These are phyloP conservation scores for Nomada fucata DNA, from an alignment of 2,888 invertebrate species.

Conservation along the genomic window DNA sequence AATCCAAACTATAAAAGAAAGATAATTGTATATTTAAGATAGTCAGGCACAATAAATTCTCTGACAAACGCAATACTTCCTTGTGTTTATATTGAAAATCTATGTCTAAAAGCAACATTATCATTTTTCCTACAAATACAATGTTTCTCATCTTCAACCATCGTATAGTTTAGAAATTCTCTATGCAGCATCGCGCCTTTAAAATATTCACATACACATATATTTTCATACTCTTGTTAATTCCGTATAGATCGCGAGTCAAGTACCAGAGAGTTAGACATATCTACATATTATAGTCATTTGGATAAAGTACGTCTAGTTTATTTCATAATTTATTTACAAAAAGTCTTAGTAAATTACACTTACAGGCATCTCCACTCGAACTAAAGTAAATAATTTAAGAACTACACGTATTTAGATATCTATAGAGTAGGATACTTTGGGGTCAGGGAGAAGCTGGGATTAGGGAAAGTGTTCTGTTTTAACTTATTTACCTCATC, in stretches of 20 bases:
- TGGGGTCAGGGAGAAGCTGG: constrained; percentile 81
- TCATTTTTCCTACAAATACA: constrained; percentile 52
- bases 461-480: constrained; percentile 78
- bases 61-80: constrained; percentile 63
- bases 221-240: constrained; percentile 34
- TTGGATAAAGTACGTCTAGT: constrained; percentile 84
- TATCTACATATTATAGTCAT: constrained; percentile 68
- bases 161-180: constrained; percentile 40
- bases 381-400: constrained; percentile 84
- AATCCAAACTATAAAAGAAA: constrained; percentile 66
- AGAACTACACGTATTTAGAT: constrained; percentile 84
- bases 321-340: constrained; percentile 84
- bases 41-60: constrained; percentile 77
- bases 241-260: constrained; percentile 23
- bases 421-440: constrained; percentile 83
- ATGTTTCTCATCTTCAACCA: constrained; percentile 38
- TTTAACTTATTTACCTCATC: constrained; percentile 64
- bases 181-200: constrained; percentile 31
- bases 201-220: constrained; percentile 37
- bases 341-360: constrained; percentile 84
- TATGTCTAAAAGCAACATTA: constrained; percentile 48
- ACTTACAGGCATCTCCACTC: constrained; percentile 84
- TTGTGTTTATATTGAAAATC: constrained; percentile 52
- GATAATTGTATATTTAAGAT: constrained; percentile 78
- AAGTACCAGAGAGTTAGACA: constrained; percentile 36